Evolutionary conservation across 2,797 vertebrate species (phyloP).

Genomic region (Sorex maritimensis): DNA sequence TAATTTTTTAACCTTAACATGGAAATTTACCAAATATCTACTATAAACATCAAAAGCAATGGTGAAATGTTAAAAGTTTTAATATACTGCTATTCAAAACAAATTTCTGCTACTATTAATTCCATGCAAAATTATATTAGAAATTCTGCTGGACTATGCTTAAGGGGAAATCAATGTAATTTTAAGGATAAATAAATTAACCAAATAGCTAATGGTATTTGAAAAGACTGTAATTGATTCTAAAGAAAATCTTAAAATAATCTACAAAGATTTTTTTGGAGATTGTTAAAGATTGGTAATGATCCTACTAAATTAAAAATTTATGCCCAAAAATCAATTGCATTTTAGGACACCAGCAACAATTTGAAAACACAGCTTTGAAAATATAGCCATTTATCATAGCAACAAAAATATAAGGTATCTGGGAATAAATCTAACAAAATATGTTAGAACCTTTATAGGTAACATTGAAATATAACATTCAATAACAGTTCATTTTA

Average conservation of each 20-base stretch:
- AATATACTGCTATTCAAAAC: neutral
- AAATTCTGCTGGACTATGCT: neutral
- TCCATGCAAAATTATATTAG: neutral
- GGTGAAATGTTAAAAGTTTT: constrained; percentile 12
- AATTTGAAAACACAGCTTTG: constrained; percentile 69
- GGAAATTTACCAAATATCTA: neutral
- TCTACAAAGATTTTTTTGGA: constrained; percentile 25
- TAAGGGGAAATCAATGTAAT: constrained; percentile 35
- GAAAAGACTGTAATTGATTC: neutral
- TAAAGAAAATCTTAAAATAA: constrained; percentile 55
- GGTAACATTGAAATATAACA: constrained; percentile 46
- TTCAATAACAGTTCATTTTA: constrained; percentile 46
- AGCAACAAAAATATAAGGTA: constrained; percentile 65
- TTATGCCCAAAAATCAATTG: constrained; percentile 63
- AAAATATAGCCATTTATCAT: constrained; percentile 65
- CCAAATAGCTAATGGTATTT: constrained; percentile 35
- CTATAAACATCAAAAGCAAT: neutral
- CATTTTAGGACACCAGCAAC: constrained; percentile 52
- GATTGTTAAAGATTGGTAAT: constrained; percentile 65
- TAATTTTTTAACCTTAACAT: constrained; percentile 42
- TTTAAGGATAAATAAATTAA: constrained; percentile 58
- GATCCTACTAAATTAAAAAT: constrained; percentile 67
- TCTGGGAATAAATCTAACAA: constrained; percentile 68
- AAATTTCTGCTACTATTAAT: neutral
- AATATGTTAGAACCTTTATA: constrained; percentile 61